Base-by-base conservation (phyloP, 2,888 invertebrate genomes). In the Athrips mouffetella region DNA sequence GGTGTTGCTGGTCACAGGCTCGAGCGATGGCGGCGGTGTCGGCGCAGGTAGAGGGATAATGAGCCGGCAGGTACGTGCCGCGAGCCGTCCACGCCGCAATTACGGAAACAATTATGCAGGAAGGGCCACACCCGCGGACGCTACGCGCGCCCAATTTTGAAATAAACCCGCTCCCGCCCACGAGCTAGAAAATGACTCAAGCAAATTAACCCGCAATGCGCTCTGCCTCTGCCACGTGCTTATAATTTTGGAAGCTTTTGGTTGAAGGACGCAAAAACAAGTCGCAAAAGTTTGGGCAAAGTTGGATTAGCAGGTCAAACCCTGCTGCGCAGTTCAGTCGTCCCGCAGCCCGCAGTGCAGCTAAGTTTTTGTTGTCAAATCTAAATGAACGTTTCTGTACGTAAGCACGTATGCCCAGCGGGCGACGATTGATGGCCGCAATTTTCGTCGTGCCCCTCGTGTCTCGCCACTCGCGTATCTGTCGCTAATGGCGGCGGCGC, bases 351-450 rank as follows among this genome's bases (percentile, higher is more conserved):
- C 20, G 37, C 37, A 20, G 18, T 37, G 37, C 37, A 37, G 37
- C 11, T 20, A 11, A 37, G 42, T 42, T 42, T 42, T 42, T 42
- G 42, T 18, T 20, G 21, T 37, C 37, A 37, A 11, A 21, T 21
- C 37, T 37, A 37, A 35, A 18, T 21, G 37, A 21, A 25, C 27
- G 21, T 29, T 29, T 27, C 42, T 44, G 16, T 18, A 18, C 29
- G 29, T 27, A 44, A n/a, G n/a, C n/a, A n/a, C 31, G 44, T 31
- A 44, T 44, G 31, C 29, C 44, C 44, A 35, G 40, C 37, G 21
- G 25, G 27, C 60, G 61, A 65, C 70, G 73, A 76, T 75, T 73
- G 72, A 75, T 76, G 71, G 66, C 61, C 58, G 74, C 68, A 71
- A 76, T 74, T 68, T 66, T 71, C 67, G 65, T 63, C 70, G 69